Percentiles rank a stretch among this genome's conserved stretches.
Evolutionary conservation across 2,797 vertebrate species (phyloP).

Genomic region (Notoglanidium macrostoma): DNA sequence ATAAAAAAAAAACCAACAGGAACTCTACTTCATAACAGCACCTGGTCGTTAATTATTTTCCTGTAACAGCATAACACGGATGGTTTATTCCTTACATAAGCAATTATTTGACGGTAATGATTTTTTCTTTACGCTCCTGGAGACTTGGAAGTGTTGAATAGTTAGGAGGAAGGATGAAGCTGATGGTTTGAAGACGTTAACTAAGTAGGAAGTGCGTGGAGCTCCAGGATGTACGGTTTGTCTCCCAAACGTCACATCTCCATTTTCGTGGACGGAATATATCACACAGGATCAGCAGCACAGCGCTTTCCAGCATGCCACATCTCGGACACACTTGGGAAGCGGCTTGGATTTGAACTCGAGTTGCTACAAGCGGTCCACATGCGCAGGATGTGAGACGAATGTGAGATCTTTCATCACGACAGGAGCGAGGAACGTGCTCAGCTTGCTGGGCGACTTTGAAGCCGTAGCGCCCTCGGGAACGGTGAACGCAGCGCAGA

Average conservation of each 20-base stretch:
- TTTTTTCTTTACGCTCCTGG: not conserved
- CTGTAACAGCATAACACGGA: not conserved
- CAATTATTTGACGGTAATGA: too few species aligned
- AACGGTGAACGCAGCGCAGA: slow-evolving; percentile 34
- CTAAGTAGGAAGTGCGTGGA: not conserved
- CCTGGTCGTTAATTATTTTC: not conserved
- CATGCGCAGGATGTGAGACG: slow-evolving; percentile 34
- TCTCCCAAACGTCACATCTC: not conserved
- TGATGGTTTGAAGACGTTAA: not conserved
- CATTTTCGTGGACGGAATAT: not conserved
- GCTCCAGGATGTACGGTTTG: not conserved
- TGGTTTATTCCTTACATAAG: not conserved
- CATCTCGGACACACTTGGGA: not conserved
- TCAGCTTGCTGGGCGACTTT: not conserved
- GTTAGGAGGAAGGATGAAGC: not conserved
- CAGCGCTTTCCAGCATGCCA: not conserved
- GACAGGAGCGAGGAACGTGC: slow-evolving; percentile 5
- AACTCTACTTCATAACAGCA: not conserved
- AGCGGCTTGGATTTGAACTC: not conserved
- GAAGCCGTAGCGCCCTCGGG: slow-evolving; percentile 16
- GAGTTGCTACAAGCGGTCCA: too few species aligned
- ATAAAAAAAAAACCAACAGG: too few species aligned
- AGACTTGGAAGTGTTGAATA: not conserved
- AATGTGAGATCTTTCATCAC: slow-evolving; percentile 45
- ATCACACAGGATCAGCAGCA: not conserved